Evolutionary conservation across 2,113 vertebrate species (phyloP).

Genomic region (Zapornia atra): DNA sequence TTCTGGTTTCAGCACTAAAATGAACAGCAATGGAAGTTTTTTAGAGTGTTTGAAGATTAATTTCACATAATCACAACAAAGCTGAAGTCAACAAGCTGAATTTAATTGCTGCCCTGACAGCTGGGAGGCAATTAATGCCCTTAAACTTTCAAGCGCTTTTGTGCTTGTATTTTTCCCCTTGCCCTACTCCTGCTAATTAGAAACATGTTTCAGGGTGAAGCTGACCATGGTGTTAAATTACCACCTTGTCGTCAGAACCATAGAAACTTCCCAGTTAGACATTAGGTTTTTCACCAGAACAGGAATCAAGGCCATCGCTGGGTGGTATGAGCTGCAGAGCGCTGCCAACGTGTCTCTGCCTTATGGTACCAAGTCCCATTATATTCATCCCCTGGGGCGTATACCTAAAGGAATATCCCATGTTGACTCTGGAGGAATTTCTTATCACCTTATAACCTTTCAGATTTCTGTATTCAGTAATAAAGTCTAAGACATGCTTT

Average conservation of each 20-base stretch:
- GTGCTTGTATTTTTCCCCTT: constrained; percentile 1
- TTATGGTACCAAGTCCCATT: neutral
- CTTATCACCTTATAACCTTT: neutral
- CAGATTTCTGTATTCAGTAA: neutral
- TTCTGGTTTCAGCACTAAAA: constrained; percentile 41
- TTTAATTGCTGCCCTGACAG: constrained; percentile 74
- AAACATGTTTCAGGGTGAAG: constrained; percentile 46
- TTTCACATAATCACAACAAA: constrained; percentile 67
- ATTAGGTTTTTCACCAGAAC: neutral
- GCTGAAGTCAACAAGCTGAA: constrained; percentile 69
- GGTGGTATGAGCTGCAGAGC: neutral
- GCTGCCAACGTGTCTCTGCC: neutral
- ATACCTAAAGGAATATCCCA: neutral
- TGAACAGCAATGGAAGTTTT: constrained; percentile 16
- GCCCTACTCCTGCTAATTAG: constrained; percentile 54
- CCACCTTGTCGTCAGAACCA: neutral
- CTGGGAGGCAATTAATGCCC: constrained; percentile 72
- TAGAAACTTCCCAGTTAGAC: neutral
- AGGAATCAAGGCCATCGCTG: neutral
- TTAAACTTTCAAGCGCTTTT: constrained; percentile 16
- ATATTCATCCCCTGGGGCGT: neutral
- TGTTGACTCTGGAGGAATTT: neutral
- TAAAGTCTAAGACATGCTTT: neutral
- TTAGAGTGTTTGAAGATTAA: constrained; percentile 63
- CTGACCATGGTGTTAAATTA: constrained; percentile 23